Evolutionary conservation across 1,140 invertebrate genomes (phyloP), one percentile per base, ranked within the genome.

Genomic region (Batillaria attramentaria): DNA sequence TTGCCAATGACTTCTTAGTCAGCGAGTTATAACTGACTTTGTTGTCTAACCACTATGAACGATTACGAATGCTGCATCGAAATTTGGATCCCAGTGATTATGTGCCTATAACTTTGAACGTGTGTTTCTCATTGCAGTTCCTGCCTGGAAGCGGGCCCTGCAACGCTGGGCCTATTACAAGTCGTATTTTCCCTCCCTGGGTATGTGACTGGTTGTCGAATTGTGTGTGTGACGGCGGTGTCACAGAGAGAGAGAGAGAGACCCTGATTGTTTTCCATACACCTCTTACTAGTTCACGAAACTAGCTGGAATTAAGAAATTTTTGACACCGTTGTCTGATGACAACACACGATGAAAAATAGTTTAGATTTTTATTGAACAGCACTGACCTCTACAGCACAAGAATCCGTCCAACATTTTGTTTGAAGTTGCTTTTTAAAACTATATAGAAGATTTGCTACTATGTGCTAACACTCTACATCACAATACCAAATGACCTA

Each of bases 121-220:
- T 46, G 43, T 39, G 37, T 35, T 46, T 46, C 39, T 42, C 54
- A 69, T 79, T 81, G 41, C 79, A 85, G 82, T 73, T 37, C 82
- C 82, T 46, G 78, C 79, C 0, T 82, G 82, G 84, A 74, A 72
- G 46, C 42, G 31, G 20, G 68, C 79, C 54, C n/a, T 85, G 6
- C 77, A 70, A 28, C 73, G 74, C 41, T 85, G 82, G 82, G 73
- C 79, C 24, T 85, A 85, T 43, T 72, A 77, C 41, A 77, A 77
- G 72, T 82, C 80, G 1, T 82, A 84, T 62, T 85, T 84, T 54
- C 43, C 54, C 18, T 33, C 75, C 41, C 35, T 85, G 16, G 84
- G 84, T 85, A 65, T 82, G 82, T 24, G 35, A 60, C 31, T 41
- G 54, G 39, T 6, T 37, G 66, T n/a, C 37, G 24, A 69, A 24